Evolutionary conservation across 1,140 invertebrate species (phyloP).

Genomic region (Trachelipus rathkii): DNA sequence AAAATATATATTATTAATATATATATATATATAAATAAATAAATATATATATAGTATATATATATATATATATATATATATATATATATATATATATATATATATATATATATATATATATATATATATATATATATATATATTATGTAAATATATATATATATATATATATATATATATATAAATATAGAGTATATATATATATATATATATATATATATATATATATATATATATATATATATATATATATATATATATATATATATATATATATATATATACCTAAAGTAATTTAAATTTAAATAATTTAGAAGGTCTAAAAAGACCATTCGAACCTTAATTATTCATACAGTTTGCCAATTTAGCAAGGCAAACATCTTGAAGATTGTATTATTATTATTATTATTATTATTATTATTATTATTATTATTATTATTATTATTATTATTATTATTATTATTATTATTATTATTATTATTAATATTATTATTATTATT

Average conservation of each 20-base stretch:
- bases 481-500: too few species aligned
- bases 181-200: background rate
- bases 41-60: background rate
- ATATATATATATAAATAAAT: slow-evolving; percentile 1
- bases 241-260: slow-evolving; percentile 19
- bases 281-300: too few species aligned
- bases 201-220: slow-evolving; percentile 16
- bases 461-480: too few species aligned
- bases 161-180: slow-evolving; percentile 1
- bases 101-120: slow-evolving; percentile 19
- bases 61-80: slow-evolving; percentile 6
- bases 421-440: too few species aligned
- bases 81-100: slow-evolving; percentile 16
- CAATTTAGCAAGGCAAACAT: too few species aligned
- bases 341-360: too few species aligned
- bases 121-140: slow-evolving; percentile 19
- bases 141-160: slow-evolving; percentile 10
- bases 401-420: too few species aligned
- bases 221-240: slow-evolving; percentile 19
- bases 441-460: too few species aligned
- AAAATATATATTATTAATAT: background rate
- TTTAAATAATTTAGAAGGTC: too few species aligned
- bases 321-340: too few species aligned
- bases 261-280: slow-evolving; percentile 3
- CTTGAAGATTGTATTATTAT: too few species aligned